Conservation (phyloP, 2,888 invertebrate genomes). For the Ptilodon capucinus region DNA sequence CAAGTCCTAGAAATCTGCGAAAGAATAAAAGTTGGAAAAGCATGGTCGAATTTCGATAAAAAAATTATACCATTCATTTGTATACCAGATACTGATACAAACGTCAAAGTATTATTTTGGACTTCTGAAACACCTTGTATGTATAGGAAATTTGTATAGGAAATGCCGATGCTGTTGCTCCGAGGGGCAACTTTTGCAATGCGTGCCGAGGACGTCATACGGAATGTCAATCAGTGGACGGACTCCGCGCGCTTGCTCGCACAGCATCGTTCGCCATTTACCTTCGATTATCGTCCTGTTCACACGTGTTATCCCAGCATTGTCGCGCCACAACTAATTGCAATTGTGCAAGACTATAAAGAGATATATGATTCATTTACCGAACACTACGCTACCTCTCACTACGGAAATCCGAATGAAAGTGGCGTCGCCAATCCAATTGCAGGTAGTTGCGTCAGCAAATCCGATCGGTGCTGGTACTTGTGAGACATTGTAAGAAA, state of each 20-base stretch:
- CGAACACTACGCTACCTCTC: too few species aligned
- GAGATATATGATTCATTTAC: neutral
- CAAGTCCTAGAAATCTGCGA: too few species aligned
- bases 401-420: neutral
- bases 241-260: conserved; percentile 3
- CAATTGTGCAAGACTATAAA: neutral
- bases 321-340: neutral
- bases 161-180: too few species aligned
- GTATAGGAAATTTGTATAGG: too few species aligned
- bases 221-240: conserved; percentile 2
- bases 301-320: neutral
- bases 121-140: too few species aligned
- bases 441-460: neutral
- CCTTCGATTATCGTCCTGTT: neutral
- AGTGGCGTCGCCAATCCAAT: neutral
- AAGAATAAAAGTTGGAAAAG: too few species aligned
- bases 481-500: neutral
- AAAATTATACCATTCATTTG: too few species aligned
- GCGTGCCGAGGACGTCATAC: conserved; percentile 25
- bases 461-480: neutral
- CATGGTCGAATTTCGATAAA: too few species aligned
- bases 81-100: too few species aligned
- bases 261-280: neutral
- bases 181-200: conserved; percentile 21
- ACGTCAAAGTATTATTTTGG: too few species aligned